Evolutionary conservation across 2,888 invertebrate species (phyloP).

Genomic region (Synanthedon tipuliformis): DNA sequence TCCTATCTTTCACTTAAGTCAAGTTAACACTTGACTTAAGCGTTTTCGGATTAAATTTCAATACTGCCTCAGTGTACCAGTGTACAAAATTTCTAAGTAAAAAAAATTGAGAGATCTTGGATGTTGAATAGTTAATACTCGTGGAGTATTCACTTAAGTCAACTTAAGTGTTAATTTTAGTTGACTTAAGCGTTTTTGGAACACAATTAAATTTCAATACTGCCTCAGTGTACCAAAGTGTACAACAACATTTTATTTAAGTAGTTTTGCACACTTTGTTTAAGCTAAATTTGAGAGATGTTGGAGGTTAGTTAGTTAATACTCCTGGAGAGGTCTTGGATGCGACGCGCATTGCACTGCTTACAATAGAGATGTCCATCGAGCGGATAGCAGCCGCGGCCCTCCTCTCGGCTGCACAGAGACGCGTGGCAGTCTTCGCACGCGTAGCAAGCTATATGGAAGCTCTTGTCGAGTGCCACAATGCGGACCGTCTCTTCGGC

Average conservation of each 20-base stretch:
- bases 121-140: constrained; percentile 37
- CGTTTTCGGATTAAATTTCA: too few species aligned
- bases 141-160: constrained; percentile 60
- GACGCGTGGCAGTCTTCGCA: constrained; percentile 95
- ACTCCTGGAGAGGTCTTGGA: constrained; percentile 85
- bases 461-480: constrained; percentile 96
- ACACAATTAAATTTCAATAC: not conserved
- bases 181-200: too few species aligned
- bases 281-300: not conserved
- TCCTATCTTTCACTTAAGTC: too few species aligned
- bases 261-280: not conserved
- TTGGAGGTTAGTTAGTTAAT: constrained; percentile 29
- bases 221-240: not conserved
- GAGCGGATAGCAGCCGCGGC: constrained; percentile 95
- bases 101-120: not conserved
- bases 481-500: constrained; percentile 97
- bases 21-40: too few species aligned
- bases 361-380: constrained; percentile 96
- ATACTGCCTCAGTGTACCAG: not conserved
- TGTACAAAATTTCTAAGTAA: not conserved
- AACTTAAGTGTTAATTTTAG: constrained; percentile 25
- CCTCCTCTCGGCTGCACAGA: constrained; percentile 93
- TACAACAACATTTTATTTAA: not conserved
- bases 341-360: constrained; percentile 93
- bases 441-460: constrained; percentile 95